Base-by-base conservation (phyloP, 2,797 vertebrate genomes). In the Molossus molossus region DNA sequence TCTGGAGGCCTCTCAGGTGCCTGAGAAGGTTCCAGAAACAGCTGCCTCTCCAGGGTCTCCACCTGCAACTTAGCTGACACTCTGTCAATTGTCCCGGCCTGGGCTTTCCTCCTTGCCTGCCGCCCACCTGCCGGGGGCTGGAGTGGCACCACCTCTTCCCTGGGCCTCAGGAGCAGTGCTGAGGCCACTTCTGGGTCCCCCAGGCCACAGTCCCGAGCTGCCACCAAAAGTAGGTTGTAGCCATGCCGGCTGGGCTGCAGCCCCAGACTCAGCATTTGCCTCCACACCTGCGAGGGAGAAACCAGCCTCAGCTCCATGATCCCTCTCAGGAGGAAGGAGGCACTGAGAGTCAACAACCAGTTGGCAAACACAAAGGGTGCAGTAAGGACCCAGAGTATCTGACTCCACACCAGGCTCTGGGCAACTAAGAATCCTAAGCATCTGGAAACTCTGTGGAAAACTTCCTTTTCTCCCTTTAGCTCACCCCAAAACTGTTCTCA, bases 171-270 rank as follows among this genome's bases (percentile, higher is more conserved):
- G 29, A 99, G 98, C 85, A 99, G 23, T 0, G 70, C 33, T 0
- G 99, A 97, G 62, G 99, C 99, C 96, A 99, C 5, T 0, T 86
- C 87, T 0, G 98, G 97, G 90, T 99, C 98, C 0, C 99, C 99
- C 0, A 99, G 98, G 58, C 99, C 99, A 80, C 99, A 99, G 97
- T 99, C 99, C 89, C 99, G 98, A 3, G 99, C 99, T 0, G 99
- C 98, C 0, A 98, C 98, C 86, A 99, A 97, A 83, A 99, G 98
- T 94, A 99, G 90, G 97, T 99, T 99, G 94, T 99, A 99, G 89
- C 97, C 98, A 82, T 99, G 98, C 4, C 85, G 96, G 93, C 99
- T 97, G 0, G 99, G 99, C 88, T 97, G 98, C 79, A 99, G 98
- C 50, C 99, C 99, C 27, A 99, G 97, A 4, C 29, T 98, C 21